A percentile compares a stretch with the other conserved stretches of the same genome.
phyloP scores from a whole-genome alignment of 2,113 vertebrate species.

The Apodemus speciosus region DNA sequence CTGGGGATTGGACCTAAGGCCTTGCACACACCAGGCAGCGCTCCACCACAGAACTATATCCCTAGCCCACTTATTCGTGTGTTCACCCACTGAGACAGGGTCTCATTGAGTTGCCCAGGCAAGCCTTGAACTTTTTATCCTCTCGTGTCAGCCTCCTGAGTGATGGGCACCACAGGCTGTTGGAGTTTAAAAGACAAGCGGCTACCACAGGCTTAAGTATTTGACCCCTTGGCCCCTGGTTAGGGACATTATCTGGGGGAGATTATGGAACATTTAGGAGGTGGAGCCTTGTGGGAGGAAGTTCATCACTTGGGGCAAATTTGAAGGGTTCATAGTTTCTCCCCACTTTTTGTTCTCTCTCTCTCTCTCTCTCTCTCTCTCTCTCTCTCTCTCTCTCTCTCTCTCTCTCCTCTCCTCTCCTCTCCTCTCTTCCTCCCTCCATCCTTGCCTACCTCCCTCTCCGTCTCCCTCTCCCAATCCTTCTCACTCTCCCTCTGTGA shows the following conservation, averaged over 20 bases:
- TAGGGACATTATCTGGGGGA: background rate
- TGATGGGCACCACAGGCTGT: too few relatives aligned
- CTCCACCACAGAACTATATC: background rate
- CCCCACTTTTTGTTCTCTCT: background rate
- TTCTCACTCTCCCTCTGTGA: too few relatives aligned
- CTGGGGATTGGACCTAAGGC: background rate
- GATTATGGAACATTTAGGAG: background rate
- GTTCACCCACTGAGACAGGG: background rate
- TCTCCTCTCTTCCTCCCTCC: background rate
- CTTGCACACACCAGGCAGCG: too few relatives aligned
- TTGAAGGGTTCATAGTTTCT: background rate
- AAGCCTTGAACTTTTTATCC: background rate
- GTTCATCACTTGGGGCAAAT: background rate
- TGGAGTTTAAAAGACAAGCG: background rate
- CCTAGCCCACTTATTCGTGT: background rate
- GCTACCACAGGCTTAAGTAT: background rate
- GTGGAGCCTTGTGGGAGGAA: background rate
- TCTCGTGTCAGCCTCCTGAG: background rate
- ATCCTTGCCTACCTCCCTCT: too few relatives aligned
- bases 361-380: background rate
- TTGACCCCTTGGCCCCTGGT: background rate
- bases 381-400: too few relatives aligned
- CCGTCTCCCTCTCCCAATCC: background rate
- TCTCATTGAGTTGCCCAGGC: background rate
- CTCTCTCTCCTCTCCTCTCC: too few relatives aligned